Percentiles rank a stretch among this genome's conserved stretches.
Evolutionary conservation across 2,797 vertebrate genomes (phyloP).

Genomic region (Pipistrellus nathusii): DNA sequence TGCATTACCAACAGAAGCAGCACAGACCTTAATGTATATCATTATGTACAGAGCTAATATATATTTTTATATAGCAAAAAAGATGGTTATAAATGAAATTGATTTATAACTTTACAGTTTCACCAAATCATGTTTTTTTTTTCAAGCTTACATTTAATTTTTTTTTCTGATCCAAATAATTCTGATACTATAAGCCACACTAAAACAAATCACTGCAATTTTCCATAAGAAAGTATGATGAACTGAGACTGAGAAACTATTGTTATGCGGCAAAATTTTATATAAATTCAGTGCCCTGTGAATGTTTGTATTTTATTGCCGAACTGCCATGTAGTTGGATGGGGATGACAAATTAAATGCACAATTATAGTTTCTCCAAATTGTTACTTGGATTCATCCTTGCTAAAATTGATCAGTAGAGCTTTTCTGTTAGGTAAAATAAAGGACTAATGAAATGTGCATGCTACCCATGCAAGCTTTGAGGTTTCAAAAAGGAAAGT

Average conservation of each 20-base stretch:
- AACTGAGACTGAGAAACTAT: not conserved
- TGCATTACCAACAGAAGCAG: not conserved
- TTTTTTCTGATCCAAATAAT: slow-evolving; percentile 17
- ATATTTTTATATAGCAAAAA: not conserved
- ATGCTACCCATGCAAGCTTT: not conserved
- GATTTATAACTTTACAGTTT: not conserved
- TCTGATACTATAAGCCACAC: not conserved
- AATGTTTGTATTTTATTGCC: not conserved
- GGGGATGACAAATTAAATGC: not conserved
- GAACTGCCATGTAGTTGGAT: not conserved
- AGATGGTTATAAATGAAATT: not conserved
- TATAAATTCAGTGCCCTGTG: not conserved
- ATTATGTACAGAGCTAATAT: not conserved
- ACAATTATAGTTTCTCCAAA: not conserved
- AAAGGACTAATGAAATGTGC: not conserved
- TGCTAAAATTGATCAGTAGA: not conserved
- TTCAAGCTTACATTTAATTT: not conserved
- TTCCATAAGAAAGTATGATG: not conserved
- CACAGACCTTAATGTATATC: not conserved
- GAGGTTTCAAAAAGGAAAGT: not conserved
- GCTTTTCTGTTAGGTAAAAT: not conserved
- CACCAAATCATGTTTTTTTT: not conserved
- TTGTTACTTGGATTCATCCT: not conserved
- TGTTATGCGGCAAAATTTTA: not conserved
- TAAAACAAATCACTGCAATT: not conserved